These are phyloP conservation scores for Salmo trutta DNA, from an alignment of 2,797 vertebrate species.

Conservation along the genomic window DNA sequence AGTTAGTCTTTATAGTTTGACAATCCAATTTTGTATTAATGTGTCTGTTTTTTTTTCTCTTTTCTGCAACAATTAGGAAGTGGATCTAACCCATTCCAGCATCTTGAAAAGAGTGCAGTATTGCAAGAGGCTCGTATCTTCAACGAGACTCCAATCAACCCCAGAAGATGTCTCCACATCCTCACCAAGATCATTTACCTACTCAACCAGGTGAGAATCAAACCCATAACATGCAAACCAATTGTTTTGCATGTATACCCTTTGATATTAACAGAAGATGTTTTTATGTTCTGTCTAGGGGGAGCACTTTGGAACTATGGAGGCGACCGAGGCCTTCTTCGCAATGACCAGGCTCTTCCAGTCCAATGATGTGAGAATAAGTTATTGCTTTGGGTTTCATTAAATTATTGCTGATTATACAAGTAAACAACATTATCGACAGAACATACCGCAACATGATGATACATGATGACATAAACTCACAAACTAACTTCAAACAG, in stretches of 20 bases:
- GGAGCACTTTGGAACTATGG: slow-evolving; percentile 94
- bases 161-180: slow-evolving; percentile 95
- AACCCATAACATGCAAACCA: not conserved
- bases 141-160: slow-evolving; percentile 97
- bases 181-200: slow-evolving; percentile 98
- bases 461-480: no score
- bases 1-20: not conserved
- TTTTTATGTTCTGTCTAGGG: slow-evolving; percentile 72
- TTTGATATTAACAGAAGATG: not conserved
- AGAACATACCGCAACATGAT: no score
- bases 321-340: slow-evolving; percentile 97
- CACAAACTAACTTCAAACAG: no score
- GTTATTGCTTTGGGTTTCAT: not conserved
- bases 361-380: slow-evolving; percentile 89
- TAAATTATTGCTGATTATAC: not conserved
- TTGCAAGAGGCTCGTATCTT: slow-evolving; percentile 97
- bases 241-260: not conserved
- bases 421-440: no score
- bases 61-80: slow-evolving; percentile 77
- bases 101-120: slow-evolving; percentile 96
- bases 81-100: slow-evolving; percentile 95
- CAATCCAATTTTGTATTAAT: not conserved
- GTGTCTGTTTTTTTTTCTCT: not conserved
- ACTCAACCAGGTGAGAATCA: slow-evolving; percentile 87
- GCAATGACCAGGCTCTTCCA: slow-evolving; percentile 98